phyloP scores from a whole-genome alignment of 2,797 vertebrate genomes.

The Petrocephalus schoutedeni region DNA sequence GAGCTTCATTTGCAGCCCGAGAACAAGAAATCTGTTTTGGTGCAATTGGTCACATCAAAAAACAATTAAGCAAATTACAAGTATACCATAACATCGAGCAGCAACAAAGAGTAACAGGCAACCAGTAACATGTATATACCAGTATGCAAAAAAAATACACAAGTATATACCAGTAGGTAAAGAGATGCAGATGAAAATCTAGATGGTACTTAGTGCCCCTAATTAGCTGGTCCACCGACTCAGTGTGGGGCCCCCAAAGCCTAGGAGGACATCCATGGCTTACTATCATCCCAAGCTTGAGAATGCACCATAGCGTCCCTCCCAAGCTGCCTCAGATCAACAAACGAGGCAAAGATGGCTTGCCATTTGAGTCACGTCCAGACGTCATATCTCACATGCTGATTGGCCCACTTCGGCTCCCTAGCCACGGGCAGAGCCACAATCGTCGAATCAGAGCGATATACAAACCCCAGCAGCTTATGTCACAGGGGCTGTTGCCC shows the following conservation, averaged over 20 bases:
- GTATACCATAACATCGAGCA: neutral
- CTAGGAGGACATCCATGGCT: neutral
- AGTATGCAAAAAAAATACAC: neutral
- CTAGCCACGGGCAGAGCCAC: neutral
- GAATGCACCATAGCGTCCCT: neutral
- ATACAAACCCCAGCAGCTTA: neutral
- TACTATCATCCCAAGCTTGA: neutral
- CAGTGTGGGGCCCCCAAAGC: neutral
- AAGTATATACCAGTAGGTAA: neutral
- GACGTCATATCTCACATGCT: neutral
- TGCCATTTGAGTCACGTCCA: neutral
- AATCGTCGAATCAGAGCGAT: neutral
- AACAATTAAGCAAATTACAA: neutral
- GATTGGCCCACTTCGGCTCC: neutral
- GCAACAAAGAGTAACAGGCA: neutral
- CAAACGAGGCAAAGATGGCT: neutral
- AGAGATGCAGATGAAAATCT: neutral
- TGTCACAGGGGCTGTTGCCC: neutral
- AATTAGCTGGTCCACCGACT: neutral
- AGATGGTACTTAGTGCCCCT: neutral
- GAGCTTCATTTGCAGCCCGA: neutral
- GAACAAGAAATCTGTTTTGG: neutral
- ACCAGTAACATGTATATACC: neutral
- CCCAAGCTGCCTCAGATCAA: neutral
- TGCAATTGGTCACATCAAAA: neutral